Percentiles rank a stretch among this genome's conserved stretches.
Evolutionary conservation across 2,888 invertebrate species (phyloP).

Genomic region (Zhuqinia jingwanae): DNA sequence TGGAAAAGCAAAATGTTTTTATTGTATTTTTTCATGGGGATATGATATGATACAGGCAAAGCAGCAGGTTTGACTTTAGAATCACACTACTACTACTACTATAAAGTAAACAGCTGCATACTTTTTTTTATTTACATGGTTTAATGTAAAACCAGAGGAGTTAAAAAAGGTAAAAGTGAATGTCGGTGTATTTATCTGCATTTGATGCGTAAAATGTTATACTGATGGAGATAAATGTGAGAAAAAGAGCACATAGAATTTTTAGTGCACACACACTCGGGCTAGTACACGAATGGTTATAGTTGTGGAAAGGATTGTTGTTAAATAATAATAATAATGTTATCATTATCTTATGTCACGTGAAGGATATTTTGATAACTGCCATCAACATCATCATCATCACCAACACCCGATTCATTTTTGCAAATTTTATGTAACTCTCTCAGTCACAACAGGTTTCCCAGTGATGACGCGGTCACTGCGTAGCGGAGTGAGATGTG

Average conservation of each 20-base stretch:
- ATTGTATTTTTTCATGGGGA: neutral
- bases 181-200: neutral
- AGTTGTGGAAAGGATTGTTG: slow-evolving; percentile 30
- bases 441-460: slow-evolving; percentile 4
- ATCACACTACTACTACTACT: too few species aligned
- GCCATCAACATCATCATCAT: too few species aligned
- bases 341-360: slow-evolving; percentile 16
- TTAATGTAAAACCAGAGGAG: neutral
- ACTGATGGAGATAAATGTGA: neutral
- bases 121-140: slow-evolving; percentile 10
- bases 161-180: neutral
- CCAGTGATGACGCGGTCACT: neutral
- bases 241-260: neutral
- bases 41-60: slow-evolving; percentile 2
- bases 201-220: too few species aligned
- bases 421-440: slow-evolving; percentile 9
- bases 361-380: slow-evolving; percentile 32
- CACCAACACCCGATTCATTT: neutral
- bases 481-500: neutral
- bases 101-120: slow-evolving; percentile 34
- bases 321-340: slow-evolving; percentile 20
- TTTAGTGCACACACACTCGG: neutral
- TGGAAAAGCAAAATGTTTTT: neutral
- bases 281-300: neutral
- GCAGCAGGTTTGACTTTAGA: slow-evolving; percentile 20